Percentiles rank a stretch among this genome's conserved stretches.
Evolutionary conservation across 2,888 invertebrate species (phyloP).

Genomic region (Fabriciana adippe): DNA sequence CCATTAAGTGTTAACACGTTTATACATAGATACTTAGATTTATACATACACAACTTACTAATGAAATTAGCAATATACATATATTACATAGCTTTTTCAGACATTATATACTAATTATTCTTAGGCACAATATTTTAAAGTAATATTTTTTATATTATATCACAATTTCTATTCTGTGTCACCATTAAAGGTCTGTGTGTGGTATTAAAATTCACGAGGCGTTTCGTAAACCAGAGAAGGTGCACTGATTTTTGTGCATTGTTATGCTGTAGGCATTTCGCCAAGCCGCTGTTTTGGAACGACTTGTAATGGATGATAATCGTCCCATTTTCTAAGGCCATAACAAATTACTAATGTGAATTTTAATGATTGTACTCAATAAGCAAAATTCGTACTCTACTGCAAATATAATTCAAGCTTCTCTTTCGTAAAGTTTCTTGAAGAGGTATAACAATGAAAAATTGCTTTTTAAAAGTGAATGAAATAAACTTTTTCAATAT

Average conservation of each 20-base stretch:
- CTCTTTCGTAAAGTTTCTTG: constrained; percentile 14
- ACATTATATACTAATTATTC: background rate
- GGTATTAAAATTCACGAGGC: constrained; percentile 48
- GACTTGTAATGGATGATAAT: constrained; percentile 39
- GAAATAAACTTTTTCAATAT: constrained; percentile 22
- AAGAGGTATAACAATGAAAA: constrained; percentile 21
- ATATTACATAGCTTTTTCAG: too few species aligned
- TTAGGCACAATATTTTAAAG: background rate
- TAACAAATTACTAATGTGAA: background rate
- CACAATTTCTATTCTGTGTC: constrained; percentile 24
- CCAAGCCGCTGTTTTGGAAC: constrained; percentile 35
- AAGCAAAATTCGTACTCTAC: background rate
- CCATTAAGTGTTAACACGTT: too few species aligned
- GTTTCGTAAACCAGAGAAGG: constrained; percentile 42
- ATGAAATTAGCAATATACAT: too few species aligned
- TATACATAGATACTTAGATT: too few species aligned
- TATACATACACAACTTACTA: too few species aligned
- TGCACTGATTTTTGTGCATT: constrained; percentile 50
- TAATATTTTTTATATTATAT: constrained; percentile 4
- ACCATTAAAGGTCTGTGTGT: constrained; percentile 24
- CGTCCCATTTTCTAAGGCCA: constrained; percentile 27
- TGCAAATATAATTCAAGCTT: constrained; percentile 9
- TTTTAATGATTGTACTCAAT: constrained; percentile 1
- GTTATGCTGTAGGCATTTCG: constrained; percentile 45
- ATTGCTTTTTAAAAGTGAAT: constrained; percentile 20